Percentiles rank a stretch among this genome's conserved stretches.
Evolutionary conservation across 2,113 vertebrate genomes (phyloP).

Genomic region (Cottus gobio): DNA sequence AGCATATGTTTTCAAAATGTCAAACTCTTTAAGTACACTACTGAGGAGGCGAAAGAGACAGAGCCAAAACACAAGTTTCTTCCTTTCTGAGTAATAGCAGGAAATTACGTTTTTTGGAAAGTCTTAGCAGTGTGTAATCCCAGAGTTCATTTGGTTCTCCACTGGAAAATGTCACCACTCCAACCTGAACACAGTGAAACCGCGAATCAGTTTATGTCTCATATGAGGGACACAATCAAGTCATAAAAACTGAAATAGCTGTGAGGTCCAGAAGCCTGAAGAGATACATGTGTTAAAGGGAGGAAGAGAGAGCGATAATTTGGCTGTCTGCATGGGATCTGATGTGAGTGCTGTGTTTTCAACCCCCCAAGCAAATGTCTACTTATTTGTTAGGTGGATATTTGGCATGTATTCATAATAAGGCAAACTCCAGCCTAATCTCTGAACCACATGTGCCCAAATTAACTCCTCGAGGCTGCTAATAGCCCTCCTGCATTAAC

Average conservation of each 20-base stretch:
- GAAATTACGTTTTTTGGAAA: constrained; percentile 24
- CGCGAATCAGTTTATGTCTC: constrained; percentile 43
- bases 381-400: constrained; percentile 53
- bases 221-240: constrained; percentile 37
- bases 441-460: constrained; percentile 72
- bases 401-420: constrained; percentile 68
- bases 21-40: constrained; percentile 24
- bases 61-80: constrained; percentile 30
- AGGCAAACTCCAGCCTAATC: constrained; percentile 67
- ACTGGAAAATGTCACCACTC: constrained; percentile 58
- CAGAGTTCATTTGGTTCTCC: constrained; percentile 41
- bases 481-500: constrained; percentile 71
- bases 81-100: constrained; percentile 43
- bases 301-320: constrained; percentile 42
- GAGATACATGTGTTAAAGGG: constrained; percentile 53
- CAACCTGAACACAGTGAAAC: constrained; percentile 18
- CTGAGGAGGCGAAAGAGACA: constrained; percentile 9
- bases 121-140: constrained; percentile 25
- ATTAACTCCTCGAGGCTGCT: constrained; percentile 63
- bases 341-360: constrained; percentile 39
- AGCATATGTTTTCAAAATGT: constrained; percentile 15
- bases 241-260: constrained; percentile 34
- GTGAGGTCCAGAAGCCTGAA: constrained; percentile 43
- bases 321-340: constrained; percentile 41
- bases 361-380: constrained; percentile 62